Evolutionary conservation across 2,113 vertebrate genomes (phyloP).

Genomic region (Ciconia stormi): DNA sequence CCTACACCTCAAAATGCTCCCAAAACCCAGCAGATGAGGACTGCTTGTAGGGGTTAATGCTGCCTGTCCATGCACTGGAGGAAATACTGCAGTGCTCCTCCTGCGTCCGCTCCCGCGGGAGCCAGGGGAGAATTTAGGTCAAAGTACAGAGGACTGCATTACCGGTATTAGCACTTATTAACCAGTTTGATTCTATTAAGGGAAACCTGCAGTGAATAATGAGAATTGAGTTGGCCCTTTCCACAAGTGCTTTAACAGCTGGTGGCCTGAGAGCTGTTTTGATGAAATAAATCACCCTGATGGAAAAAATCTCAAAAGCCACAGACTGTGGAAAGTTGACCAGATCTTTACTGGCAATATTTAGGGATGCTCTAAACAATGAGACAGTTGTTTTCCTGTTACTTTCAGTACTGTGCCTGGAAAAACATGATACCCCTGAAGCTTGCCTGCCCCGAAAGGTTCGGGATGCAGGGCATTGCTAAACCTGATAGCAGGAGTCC

Average conservation of each 20-base stretch:
- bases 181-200: conserved; percentile 53
- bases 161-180: conserved; percentile 28
- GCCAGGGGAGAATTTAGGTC: not conserved
- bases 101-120: not conserved
- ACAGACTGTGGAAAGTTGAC: conserved; percentile 54
- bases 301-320: conserved; percentile 53
- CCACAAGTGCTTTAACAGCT: conserved; percentile 75
- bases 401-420: conserved; percentile 10
- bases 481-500: not conserved
- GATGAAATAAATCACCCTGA: conserved; percentile 68
- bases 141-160: not conserved
- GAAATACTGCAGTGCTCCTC: not conserved
- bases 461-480: not conserved
- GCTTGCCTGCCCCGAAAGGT: not conserved
- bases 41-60: not conserved
- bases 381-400: conserved; percentile 59
- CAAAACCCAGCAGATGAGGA: not conserved
- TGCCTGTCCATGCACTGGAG: not conserved
- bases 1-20: not conserved
- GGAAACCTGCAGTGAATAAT: conserved; percentile 43
- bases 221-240: conserved; percentile 59
- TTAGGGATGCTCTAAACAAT: conserved; percentile 66
- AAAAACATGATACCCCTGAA: conserved; percentile 37
- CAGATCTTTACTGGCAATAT: conserved; percentile 53
- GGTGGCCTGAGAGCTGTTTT: conserved; percentile 55